Evolutionary conservation across 1,140 invertebrate genomes (phyloP).

Genomic region (Mizuhopecten yessoensis): DNA sequence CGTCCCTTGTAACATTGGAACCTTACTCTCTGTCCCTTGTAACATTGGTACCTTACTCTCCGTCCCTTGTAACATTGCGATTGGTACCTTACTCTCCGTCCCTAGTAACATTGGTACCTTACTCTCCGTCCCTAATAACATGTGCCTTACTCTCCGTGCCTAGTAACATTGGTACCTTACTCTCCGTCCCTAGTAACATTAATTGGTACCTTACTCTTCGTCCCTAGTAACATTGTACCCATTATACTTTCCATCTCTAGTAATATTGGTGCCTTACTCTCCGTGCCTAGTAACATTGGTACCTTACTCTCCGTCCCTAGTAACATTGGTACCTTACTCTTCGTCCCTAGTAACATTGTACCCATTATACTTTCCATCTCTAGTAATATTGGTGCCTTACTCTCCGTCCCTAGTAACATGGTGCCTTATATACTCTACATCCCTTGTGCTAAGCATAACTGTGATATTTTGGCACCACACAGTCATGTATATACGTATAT

Average conservation of each 20-base stretch:
- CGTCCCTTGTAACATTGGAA: too few species aligned
- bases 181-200: background rate
- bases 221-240: background rate
- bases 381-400: background rate
- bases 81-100: too few species aligned
- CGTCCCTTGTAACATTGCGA: too few species aligned
- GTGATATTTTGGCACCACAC: background rate
- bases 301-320: background rate
- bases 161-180: background rate
- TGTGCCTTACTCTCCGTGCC: background rate
- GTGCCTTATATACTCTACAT: background rate
- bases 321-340: background rate
- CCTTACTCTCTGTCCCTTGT: too few species aligned
- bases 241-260: background rate
- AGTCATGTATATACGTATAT: background rate
- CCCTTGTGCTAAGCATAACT: background rate
- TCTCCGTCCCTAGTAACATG: background rate
- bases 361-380: background rate
- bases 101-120: background rate
- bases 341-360: background rate
- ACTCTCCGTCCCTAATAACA: background rate
- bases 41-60: too few species aligned
- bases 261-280: background rate
- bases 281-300: background rate
- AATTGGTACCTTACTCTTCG: background rate